Evolutionary conservation across 2,888 invertebrate species (phyloP).

Genomic region (Cheilosia vernalis): DNA sequence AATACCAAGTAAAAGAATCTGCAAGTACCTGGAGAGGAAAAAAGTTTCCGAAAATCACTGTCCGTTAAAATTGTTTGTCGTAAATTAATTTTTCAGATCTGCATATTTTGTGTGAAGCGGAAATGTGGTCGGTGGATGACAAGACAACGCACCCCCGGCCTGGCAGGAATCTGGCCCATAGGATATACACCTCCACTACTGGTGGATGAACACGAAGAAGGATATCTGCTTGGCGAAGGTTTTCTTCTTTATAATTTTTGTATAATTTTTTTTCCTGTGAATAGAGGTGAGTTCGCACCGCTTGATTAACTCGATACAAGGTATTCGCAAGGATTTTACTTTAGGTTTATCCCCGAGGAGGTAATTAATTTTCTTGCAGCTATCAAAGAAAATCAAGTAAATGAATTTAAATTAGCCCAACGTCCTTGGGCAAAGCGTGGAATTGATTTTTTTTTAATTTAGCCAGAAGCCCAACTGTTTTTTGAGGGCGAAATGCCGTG

Average conservation of each 20-base stretch:
- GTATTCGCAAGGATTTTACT: constrained; percentile 49
- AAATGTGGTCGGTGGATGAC: constrained; percentile 66
- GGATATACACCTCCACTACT: constrained; percentile 39
- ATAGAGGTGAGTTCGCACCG: constrained; percentile 65
- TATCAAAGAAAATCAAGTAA: constrained; percentile 74
- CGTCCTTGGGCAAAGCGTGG: constrained; percentile 49
- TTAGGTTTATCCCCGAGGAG: constrained; percentile 79
- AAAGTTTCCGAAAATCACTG: constrained; percentile 76
- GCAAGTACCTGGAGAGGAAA: constrained; percentile 59
- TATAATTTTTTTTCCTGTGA: constrained; percentile 8
- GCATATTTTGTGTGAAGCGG: constrained; percentile 67
- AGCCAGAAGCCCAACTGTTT: not conserved
- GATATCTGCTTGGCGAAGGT: constrained; percentile 8
- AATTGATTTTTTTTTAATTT: constrained; percentile 26
- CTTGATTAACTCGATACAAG: constrained; percentile 77
- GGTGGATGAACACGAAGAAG: constrained; percentile 31
- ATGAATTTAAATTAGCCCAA: constrained; percentile 64
- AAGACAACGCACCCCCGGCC: constrained; percentile 55
- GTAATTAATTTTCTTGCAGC: constrained; percentile 82
- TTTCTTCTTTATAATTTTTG: constrained; percentile 1
- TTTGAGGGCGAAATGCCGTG: no score
- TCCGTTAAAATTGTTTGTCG: constrained; percentile 79
- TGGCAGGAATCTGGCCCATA: constrained; percentile 36
- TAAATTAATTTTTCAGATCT: constrained; percentile 78
- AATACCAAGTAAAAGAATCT: constrained; percentile 51